phyloP scores from a whole-genome alignment of 2,797 vertebrate genomes.

The Schizothorax lantsangensis region DNA sequence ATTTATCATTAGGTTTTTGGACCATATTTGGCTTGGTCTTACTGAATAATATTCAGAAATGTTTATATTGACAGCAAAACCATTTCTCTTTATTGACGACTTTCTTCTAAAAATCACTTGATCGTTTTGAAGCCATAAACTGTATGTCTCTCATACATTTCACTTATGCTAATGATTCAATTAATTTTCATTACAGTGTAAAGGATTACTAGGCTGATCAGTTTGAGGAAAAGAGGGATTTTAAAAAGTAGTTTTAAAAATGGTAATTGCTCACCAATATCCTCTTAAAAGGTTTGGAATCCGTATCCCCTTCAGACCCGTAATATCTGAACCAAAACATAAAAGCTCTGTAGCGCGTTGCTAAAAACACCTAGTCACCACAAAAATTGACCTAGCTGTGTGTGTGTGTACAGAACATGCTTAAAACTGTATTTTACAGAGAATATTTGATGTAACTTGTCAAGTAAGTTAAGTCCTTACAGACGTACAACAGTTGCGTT shows the following conservation, averaged over 20 bases:
- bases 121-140: background rate
- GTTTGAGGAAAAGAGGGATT: constrained; percentile 31
- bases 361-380: background rate
- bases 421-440: background rate
- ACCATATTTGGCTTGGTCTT: background rate
- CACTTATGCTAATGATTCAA: constrained; percentile 6
- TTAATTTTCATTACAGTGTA: constrained; percentile 28
- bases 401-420: background rate
- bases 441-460: background rate
- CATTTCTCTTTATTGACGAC: background rate
- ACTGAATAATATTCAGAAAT: background rate
- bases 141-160: constrained; percentile 16
- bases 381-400: background rate
- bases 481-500: background rate
- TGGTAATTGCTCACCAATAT: constrained; percentile 40
- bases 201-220: constrained; percentile 42
- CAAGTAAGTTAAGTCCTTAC: background rate
- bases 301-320: background rate
- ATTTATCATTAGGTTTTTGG: background rate
- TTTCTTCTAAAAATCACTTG: background rate
- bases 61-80: background rate
- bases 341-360: background rate
- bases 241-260: constrained; percentile 41
- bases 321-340: constrained; percentile 11
- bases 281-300: constrained; percentile 45